These are phyloP conservation scores for Pristionchus exspectatus DNA, from an alignment of 2,888 invertebrate species.

Conservation along the genomic window DNA sequence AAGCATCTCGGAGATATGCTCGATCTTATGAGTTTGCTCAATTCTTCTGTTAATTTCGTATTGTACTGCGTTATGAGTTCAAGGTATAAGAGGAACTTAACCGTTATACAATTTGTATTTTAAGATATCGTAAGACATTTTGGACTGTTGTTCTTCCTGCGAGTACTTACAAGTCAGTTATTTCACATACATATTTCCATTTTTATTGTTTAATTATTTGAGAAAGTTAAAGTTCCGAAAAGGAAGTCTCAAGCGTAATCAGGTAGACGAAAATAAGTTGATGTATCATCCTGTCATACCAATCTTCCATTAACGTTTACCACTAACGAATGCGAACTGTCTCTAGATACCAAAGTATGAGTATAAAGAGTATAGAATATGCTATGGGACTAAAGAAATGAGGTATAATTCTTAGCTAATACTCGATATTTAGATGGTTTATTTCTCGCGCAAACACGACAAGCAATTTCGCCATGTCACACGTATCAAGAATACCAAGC, in stretches of 20 bases:
- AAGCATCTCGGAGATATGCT: slow-evolving; percentile 85
- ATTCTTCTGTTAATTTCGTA: slow-evolving; percentile 88
- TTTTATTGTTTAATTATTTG: neutral
- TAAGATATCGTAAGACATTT: slow-evolving; percentile 70
- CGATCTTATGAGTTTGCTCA: slow-evolving; percentile 86
- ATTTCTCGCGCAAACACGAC: slow-evolving; percentile 52
- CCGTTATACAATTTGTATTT: neutral
- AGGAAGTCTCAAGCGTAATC: slow-evolving; percentile 1
- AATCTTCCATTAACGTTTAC: neutral
- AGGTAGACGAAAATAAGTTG: neutral
- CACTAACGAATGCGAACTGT: neutral
- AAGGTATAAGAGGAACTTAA: slow-evolving; percentile 38
- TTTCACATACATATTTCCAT: neutral
- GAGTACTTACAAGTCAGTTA: slow-evolving; percentile 52
- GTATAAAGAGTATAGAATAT: neutral
- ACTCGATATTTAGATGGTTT: slow-evolving; percentile 9
- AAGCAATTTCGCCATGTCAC: slow-evolving; percentile 50
- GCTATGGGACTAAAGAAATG: neutral
- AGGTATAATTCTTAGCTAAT: neutral
- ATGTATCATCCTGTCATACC: neutral
- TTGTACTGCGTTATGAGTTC: slow-evolving; percentile 87
- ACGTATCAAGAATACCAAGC: slow-evolving; percentile 30
- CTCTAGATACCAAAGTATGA: neutral
- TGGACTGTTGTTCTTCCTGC: slow-evolving; percentile 73
- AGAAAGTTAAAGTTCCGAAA: neutral